phyloP scores from a whole-genome alignment of 2,797 vertebrate genomes.

The Hirundo rustica region DNA sequence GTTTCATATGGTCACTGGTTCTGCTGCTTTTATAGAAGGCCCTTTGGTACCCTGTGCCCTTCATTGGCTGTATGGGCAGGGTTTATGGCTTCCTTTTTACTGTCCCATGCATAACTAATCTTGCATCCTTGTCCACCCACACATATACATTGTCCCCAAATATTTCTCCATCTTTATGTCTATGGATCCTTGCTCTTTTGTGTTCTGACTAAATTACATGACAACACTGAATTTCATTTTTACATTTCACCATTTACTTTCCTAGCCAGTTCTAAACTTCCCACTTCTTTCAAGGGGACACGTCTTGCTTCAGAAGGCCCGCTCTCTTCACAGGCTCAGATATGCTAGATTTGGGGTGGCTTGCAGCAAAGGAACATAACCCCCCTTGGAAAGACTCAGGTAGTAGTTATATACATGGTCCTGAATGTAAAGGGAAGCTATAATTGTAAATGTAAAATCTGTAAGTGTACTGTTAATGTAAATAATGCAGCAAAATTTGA shows the following conservation, averaged over 20 bases:
- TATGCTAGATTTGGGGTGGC: background rate
- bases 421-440: background rate
- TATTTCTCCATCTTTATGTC: background rate
- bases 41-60: background rate
- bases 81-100: conserved; percentile 15
- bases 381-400: background rate
- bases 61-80: background rate
- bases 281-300: background rate
- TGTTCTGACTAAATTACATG: background rate
- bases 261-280: background rate
- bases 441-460: background rate
- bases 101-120: background rate
- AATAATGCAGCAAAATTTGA: background rate
- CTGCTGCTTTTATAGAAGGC: background rate
- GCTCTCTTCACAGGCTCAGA: background rate
- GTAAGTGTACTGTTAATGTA: background rate
- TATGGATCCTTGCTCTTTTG: background rate
- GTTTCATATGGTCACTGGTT: background rate
- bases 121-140: background rate
- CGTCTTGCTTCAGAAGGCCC: background rate
- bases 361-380: background rate
- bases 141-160: background rate
- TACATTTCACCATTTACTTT: background rate
- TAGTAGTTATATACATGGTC: background rate
- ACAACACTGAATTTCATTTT: background rate